phyloP scores from a whole-genome alignment of 2,888 invertebrate genomes.

The Alitta virens region DNA sequence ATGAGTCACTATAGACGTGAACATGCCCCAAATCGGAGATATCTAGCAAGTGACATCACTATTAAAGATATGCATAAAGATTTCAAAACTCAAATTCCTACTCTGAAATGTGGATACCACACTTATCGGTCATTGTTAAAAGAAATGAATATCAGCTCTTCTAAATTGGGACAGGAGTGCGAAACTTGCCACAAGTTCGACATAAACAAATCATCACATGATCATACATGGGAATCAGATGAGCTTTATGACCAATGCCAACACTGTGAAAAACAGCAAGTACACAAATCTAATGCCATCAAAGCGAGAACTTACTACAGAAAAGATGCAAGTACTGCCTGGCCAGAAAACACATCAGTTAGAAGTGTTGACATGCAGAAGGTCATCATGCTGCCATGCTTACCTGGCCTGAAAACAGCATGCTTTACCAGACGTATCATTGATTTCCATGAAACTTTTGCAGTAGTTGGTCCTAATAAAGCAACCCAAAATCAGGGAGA shows the following conservation, averaged over 20 bases:
- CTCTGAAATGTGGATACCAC: conserved; percentile 9
- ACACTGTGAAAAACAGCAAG: conserved; percentile 8
- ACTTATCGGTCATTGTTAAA: conserved; percentile 11
- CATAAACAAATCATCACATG: too few species aligned
- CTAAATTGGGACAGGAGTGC: conserved; percentile 23
- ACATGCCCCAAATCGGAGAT: conserved; percentile 21
- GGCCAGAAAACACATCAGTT: background rate
- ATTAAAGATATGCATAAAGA: conserved; percentile 14
- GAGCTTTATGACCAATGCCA: too few species aligned
- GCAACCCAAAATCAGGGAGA: too few species aligned
- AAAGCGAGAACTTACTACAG: background rate
- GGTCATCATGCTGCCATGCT: conserved; percentile 23
- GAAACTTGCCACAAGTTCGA: too few species aligned
- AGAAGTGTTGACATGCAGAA: conserved; percentile 24
- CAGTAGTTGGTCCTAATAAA: background rate
- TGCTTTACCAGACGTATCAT: too few species aligned
- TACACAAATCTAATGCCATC: background rate
- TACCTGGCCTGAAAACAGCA: background rate
- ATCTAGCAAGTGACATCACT: conserved; percentile 22
- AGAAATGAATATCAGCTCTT: conserved; percentile 23
- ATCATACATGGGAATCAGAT: too few species aligned
- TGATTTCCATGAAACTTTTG: too few species aligned
- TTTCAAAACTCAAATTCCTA: conserved; percentile 6
- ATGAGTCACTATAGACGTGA: conserved; percentile 21
- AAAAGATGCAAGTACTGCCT: background rate